Evolutionary conservation across 2,113 vertebrate species (phyloP).

Genomic region (Syngnathus typhle): DNA sequence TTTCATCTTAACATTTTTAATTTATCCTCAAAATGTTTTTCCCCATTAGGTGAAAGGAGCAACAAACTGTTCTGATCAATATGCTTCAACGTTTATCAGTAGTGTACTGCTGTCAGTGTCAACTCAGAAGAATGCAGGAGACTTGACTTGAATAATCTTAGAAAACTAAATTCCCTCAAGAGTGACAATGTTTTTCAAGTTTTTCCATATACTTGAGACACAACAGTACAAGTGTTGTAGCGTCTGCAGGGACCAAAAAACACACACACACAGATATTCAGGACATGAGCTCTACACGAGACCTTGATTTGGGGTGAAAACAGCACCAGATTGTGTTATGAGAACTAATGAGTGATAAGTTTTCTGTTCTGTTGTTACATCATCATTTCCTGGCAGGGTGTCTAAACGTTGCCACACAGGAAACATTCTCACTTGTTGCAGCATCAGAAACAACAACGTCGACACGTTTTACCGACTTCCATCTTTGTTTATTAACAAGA

Average conservation of each 20-base stretch:
- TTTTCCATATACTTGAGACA: constrained; percentile 15
- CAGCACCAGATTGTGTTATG: background rate
- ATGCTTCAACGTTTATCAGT: too few species aligned
- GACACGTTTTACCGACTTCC: background rate
- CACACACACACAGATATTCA: constrained; percentile 25
- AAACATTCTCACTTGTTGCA: background rate
- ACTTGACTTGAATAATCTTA: too few species aligned
- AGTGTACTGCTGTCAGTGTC: too few species aligned
- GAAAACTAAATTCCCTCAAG: background rate
- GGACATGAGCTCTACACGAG: constrained; percentile 1
- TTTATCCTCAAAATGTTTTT: too few species aligned
- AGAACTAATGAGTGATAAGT: background rate
- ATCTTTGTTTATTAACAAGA: background rate
- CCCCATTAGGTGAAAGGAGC: too few species aligned
- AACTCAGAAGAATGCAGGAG: too few species aligned
- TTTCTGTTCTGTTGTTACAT: background rate
- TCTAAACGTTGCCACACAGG: background rate
- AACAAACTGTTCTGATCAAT: too few species aligned
- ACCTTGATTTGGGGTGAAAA: constrained; percentile 8
- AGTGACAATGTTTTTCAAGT: background rate
- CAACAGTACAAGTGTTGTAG: constrained; percentile 14
- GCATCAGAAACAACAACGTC: background rate
- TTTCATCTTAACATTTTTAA: too few species aligned
- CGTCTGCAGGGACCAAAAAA: constrained; percentile 17
- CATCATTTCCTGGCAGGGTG: background rate